Percentiles rank a stretch among this genome's conserved stretches.
Conservation (phyloP, 2,797 vertebrate genomes). For the Denticeps clupeoides region DNA sequence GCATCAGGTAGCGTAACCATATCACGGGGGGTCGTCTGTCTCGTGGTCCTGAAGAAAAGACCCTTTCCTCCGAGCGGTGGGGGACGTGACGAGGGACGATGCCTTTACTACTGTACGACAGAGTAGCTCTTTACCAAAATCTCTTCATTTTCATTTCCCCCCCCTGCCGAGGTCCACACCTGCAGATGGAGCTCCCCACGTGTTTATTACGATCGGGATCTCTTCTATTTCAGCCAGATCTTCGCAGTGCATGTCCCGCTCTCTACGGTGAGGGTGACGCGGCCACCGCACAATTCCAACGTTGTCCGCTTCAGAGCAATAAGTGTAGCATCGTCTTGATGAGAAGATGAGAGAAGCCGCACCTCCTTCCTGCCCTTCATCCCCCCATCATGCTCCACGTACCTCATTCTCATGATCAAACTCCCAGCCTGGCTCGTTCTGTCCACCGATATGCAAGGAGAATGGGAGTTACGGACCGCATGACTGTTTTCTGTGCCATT, state of each 20-base stretch:
- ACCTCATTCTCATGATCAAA: constrained; percentile 6
- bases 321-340: constrained; percentile 85
- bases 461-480: constrained; percentile 26
- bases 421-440: neutral
- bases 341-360: no score
- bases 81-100: constrained; percentile 59
- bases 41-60: no score
- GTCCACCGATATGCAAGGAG: constrained; percentile 26
- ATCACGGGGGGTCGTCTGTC: constrained; percentile 33
- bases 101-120: constrained; percentile 65
- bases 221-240: constrained; percentile 54
- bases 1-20: constrained; percentile 51
- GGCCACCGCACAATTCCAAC: constrained; percentile 62
- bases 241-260: constrained; percentile 73
- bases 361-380: no score
- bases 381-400: constrained; percentile 20
- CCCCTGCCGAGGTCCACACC: constrained; percentile 57
- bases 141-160: constrained; percentile 53
- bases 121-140: constrained; percentile 79
- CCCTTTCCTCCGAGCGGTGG: constrained; percentile 53
- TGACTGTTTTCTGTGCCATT: constrained; percentile 8
- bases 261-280: constrained; percentile 53
- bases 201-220: constrained; percentile 26
- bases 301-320: constrained; percentile 69
- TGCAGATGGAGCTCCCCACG: constrained; percentile 63